phyloP scores from a whole-genome alignment of 2,888 invertebrate genomes.

The Subacronicta megacephala region DNA sequence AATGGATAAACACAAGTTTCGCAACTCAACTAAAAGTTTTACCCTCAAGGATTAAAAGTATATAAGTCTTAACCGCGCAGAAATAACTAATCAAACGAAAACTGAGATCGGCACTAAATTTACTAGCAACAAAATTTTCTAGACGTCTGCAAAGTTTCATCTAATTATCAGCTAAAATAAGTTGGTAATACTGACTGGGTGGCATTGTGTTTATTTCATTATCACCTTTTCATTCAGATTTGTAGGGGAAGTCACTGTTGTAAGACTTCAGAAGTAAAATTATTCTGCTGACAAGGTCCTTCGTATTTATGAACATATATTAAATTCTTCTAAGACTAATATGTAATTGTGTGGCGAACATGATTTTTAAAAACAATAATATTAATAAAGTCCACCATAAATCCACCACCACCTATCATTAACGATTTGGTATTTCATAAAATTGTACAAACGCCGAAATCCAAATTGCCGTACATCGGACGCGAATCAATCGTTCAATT shows the following conservation, averaged over 20 bases:
- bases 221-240: slow-evolving; percentile 17
- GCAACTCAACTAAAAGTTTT: slow-evolving; percentile 16
- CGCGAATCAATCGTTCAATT: slow-evolving; percentile 51
- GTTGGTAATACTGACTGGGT: slow-evolving; percentile 24
- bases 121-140: slow-evolving; percentile 50
- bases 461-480: slow-evolving; percentile 33
- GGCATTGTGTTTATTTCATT: slow-evolving; percentile 40
- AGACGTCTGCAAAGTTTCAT: slow-evolving; percentile 60
- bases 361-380: slow-evolving; percentile 16
- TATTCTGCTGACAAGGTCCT: slow-evolving; percentile 11
- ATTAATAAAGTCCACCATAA: slow-evolving; percentile 26
- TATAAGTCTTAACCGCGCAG: slow-evolving; percentile 24
- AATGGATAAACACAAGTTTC: slow-evolving; percentile 5
- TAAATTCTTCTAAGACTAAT: slow-evolving; percentile 10
- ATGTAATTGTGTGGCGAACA: slow-evolving; percentile 16
- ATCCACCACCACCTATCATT: no score
- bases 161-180: slow-evolving; percentile 45
- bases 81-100: slow-evolving; percentile 41
- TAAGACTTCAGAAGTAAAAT: slow-evolving; percentile 8
- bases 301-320: neutral
- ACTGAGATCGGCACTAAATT: slow-evolving; percentile 23
- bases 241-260: neutral
- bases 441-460: slow-evolving; percentile 8
- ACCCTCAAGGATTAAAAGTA: slow-evolving; percentile 19
- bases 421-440: slow-evolving; percentile 22